Evolutionary conservation across 2,888 invertebrate genomes (phyloP).

Genomic region (Cheiracanthium punctorium): DNA sequence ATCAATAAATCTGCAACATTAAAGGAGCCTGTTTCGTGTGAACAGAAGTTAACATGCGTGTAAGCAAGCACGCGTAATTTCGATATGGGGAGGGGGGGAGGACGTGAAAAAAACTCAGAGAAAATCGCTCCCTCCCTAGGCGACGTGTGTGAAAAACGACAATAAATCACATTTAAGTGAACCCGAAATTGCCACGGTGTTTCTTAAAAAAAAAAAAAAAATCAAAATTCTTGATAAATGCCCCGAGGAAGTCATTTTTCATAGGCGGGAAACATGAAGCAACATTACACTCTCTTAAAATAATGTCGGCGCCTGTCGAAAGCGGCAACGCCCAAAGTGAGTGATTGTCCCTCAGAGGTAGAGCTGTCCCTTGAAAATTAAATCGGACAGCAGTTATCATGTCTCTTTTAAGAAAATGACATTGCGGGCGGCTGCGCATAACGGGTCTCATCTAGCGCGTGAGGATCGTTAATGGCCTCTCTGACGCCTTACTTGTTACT

Average conservation of each 20-base stretch:
- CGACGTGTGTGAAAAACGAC: too few relatives aligned
- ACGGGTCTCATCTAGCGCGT: too few relatives aligned
- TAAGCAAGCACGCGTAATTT: too few relatives aligned
- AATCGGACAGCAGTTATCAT: not conserved
- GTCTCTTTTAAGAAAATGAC: slow-evolving; percentile 10
- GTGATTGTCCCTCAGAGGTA: not conserved
- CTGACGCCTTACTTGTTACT: too few relatives aligned
- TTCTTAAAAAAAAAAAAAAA: too few relatives aligned
- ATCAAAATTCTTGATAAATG: not conserved
- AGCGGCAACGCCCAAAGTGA: not conserved
- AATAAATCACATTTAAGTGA: not conserved
- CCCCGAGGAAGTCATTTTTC: not conserved
- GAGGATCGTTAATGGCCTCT: too few relatives aligned
- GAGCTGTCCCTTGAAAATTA: not conserved
- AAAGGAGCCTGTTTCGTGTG: too few relatives aligned
- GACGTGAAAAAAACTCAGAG: too few relatives aligned
- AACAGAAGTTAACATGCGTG: too few relatives aligned
- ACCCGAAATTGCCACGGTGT: not conserved
- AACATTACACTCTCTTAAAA: not conserved
- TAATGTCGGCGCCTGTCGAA: not conserved
- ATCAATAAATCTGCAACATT: too few relatives aligned
- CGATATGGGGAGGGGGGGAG: too few relatives aligned
- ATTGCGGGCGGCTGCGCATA: not conserved
- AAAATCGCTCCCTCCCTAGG: too few relatives aligned
- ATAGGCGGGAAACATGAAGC: not conserved